Percentiles rank a stretch among this genome's conserved stretches.
Evolutionary conservation across 2,888 invertebrate species (phyloP).

Genomic region (Cheilosia scutellata): DNA sequence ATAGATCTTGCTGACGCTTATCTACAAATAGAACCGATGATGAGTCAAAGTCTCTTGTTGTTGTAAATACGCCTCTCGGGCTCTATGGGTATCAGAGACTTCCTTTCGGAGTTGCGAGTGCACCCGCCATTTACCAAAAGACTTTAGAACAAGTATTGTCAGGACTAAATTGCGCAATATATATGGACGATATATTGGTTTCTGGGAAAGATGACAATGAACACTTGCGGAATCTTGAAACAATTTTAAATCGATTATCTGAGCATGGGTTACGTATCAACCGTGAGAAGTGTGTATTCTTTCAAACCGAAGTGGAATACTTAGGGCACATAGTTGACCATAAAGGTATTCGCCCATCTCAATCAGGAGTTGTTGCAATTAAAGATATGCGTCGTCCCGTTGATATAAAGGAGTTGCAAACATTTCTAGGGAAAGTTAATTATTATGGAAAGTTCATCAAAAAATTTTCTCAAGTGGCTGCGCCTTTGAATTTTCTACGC

Average conservation of each 20-base stretch:
- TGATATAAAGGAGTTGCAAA: slow-evolving; percentile 34
- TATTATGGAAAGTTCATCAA: slow-evolving; percentile 32
- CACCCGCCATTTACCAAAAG: slow-evolving; percentile 62
- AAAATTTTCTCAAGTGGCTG: slow-evolving; percentile 19
- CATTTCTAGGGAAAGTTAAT: slow-evolving; percentile 17
- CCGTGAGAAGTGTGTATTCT: slow-evolving; percentile 55
- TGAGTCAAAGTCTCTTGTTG: slow-evolving; percentile 50
- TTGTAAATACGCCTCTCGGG: slow-evolving; percentile 69
- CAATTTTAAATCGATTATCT: slow-evolving; percentile 36
- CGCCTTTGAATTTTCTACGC: slow-evolving; percentile 4
- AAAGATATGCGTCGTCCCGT: neutral
- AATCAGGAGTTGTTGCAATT: slow-evolving; percentile 35
- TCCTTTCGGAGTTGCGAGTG: slow-evolving; percentile 62
- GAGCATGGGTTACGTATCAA: slow-evolving; percentile 44
- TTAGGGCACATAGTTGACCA: slow-evolving; percentile 60
- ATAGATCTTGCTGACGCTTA: slow-evolving; percentile 69
- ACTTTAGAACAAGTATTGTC: slow-evolving; percentile 53
- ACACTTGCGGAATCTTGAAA: slow-evolving; percentile 43
- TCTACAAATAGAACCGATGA: slow-evolving; percentile 63
- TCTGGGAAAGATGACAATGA: slow-evolving; percentile 52
- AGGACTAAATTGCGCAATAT: slow-evolving; percentile 59
- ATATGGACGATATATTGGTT: slow-evolving; percentile 69
- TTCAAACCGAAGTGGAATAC: slow-evolving; percentile 63
- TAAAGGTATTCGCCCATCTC: slow-evolving; percentile 50
- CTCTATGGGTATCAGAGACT: slow-evolving; percentile 60